A percentile compares a stretch with the other conserved stretches of the same genome.
These are phyloP conservation scores for Tiaroga cobitis DNA, from an alignment of 2,797 vertebrate genomes.

Conservation along the genomic window DNA sequence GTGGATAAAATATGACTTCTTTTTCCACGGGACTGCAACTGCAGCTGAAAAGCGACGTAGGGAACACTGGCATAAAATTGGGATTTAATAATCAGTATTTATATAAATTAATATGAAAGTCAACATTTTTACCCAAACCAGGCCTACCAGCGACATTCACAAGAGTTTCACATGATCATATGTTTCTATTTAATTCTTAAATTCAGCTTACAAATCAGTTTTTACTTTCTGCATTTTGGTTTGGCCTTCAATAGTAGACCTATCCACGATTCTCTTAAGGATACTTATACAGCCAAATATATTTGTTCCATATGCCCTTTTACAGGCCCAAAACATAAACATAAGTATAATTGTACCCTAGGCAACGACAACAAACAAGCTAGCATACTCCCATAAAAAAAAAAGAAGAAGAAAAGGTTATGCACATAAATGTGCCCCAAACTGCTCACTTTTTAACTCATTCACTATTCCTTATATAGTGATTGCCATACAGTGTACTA, in stretches of 20 bases:
- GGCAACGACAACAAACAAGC: constrained; percentile 5
- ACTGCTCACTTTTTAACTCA: background rate
- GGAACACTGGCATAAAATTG: background rate
- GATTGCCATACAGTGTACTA: background rate
- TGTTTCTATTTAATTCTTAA: background rate
- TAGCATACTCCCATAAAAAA: background rate
- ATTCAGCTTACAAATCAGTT: background rate
- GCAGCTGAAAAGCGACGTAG: background rate
- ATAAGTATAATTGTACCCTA: background rate
- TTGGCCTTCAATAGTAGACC: background rate
- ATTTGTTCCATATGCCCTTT: constrained; percentile 5
- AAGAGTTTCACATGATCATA: background rate
- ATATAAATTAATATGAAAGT: background rate
- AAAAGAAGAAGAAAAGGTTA: background rate
- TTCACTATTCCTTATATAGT: background rate
- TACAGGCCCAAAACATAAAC: background rate
- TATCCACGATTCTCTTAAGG: background rate
- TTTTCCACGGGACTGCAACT: background rate
- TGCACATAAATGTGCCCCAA: background rate
- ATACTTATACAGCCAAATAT: background rate
- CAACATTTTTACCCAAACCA: background rate
- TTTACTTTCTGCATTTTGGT: background rate
- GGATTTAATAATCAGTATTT: background rate
- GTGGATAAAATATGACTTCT: no score
- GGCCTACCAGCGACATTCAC: background rate